Base-by-base conservation (phyloP, 64 coral and sea anemone genomes). In the Astreopora myriophthalma region DNA sequence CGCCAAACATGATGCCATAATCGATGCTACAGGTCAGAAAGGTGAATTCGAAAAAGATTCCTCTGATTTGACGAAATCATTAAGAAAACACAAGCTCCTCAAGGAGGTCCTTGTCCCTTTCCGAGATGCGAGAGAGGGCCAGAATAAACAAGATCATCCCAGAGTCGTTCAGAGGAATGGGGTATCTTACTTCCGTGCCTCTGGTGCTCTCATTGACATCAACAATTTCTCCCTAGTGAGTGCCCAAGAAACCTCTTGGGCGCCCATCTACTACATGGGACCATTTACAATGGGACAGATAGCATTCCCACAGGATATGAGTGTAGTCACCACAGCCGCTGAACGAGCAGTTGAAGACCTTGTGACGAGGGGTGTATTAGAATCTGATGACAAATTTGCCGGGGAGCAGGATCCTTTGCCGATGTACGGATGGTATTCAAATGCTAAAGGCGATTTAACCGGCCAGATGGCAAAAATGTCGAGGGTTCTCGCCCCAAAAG, bases 11-110 rank as follows among this genome's bases (percentile, higher is more conserved):
- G 76, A 91, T 57, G 76, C 51, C 57, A 91, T 91, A 40, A 83
- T 91, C 26, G 89, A 91, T 73, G 89, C 89, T 26, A 91, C 89
- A 19, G 89, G 89, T 61, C 89, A 91, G 23, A 91, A 91, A 51
- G 89, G 37, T 4, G 78, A 39, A 14, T 91, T 91, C 17, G 65
- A 82, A 26, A 84, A 84, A 62, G 89, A 91, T 71, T 49, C 25
- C 19, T 91, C 89, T 23, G 39, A 76, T 10, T 48, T 91, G 66
- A 91, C 76, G 31, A 65, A 32, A 83, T 91, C 89, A 4, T 27
- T 91, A 8, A 83, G 46, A 71, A 42, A 83, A 16, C 9, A n/a
- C 14, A 70, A 72, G 24, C 89, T 91, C 42, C 65, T 91, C 27
- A 91, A 83, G 33, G 89, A 91, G n/a, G 78, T 70, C 57, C 51